Percentiles rank a stretch among this genome's conserved stretches.
These are phyloP conservation scores for Patagioenas fasciata DNA, from an alignment of 2,113 vertebrate genomes.

Conservation along the genomic window DNA sequence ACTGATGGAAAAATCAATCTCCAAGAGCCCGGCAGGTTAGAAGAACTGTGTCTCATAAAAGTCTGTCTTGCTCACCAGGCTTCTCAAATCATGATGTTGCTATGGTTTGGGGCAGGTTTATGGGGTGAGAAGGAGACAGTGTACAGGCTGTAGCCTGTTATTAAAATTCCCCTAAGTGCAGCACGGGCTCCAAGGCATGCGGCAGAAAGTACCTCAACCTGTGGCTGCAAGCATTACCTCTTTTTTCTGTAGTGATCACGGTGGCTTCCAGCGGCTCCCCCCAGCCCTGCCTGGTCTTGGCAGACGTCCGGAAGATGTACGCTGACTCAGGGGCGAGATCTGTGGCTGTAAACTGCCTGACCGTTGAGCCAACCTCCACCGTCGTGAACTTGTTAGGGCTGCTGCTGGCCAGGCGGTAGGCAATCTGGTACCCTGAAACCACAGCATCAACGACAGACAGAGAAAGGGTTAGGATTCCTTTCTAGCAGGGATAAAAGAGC, in stretches of 20 bases:
- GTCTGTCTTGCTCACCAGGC: neutral
- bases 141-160: neutral
- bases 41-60: constrained; percentile 43
- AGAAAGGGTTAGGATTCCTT: neutral
- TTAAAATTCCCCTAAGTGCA: neutral
- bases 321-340: constrained; percentile 85
- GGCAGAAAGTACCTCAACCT: neutral
- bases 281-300: constrained; percentile 94
- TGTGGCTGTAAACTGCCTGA: constrained; percentile 88
- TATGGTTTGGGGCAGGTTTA: constrained; percentile 51
- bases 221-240: constrained; percentile 78
- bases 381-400: constrained; percentile 89
- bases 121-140: constrained; percentile 7
- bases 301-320: constrained; percentile 87
- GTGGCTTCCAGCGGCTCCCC: constrained; percentile 87
- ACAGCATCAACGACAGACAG: neutral
- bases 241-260: constrained; percentile 91
- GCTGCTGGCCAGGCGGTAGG: constrained; percentile 88
- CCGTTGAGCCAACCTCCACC: constrained; percentile 89
- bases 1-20: constrained; percentile 8
- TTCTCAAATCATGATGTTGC: constrained; percentile 28
- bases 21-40: neutral
- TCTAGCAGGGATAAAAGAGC: neutral
- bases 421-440: constrained; percentile 90
- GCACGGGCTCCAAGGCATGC: neutral